phyloP scores from a whole-genome alignment of 2,797 vertebrate species.

The Crocidura indochinensis region DNA sequence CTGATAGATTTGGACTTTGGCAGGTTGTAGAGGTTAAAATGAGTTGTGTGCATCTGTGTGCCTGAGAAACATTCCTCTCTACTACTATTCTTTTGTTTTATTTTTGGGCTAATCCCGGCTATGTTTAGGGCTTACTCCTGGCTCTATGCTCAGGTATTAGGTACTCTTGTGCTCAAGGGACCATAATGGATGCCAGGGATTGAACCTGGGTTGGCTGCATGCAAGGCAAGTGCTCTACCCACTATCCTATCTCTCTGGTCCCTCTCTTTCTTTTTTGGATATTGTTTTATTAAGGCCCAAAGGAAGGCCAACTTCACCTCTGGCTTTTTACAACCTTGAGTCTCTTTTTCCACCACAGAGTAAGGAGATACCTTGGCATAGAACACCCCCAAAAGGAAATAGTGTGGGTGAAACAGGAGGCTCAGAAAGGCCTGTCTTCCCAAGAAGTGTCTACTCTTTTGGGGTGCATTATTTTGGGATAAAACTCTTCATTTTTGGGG shows the following conservation, averaged over 20 bases:
- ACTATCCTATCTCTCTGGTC: too few relatives aligned
- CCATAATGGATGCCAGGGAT: too few relatives aligned
- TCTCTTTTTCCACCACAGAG: neutral
- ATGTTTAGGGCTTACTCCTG: too few relatives aligned
- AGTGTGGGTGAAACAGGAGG: neutral
- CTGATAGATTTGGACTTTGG: conserved; percentile 60
- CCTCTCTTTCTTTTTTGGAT: neutral
- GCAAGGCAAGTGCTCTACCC: too few relatives aligned
- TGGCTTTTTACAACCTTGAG: neutral
- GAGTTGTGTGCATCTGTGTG: neutral
- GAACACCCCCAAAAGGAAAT: neutral
- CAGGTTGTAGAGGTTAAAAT: conserved; percentile 48
- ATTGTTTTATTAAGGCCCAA: conserved; percentile 40
- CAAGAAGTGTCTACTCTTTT: neutral
- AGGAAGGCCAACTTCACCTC: neutral
- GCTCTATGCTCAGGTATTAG: too few relatives aligned
- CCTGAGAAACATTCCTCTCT: neutral
- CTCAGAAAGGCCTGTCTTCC: neutral
- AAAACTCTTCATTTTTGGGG: neutral
- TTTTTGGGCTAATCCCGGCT: too few relatives aligned
- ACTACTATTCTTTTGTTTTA: too few relatives aligned
- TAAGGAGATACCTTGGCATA: neutral
- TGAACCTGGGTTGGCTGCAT: too few relatives aligned
- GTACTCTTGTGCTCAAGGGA: too few relatives aligned
- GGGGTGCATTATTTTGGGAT: neutral